Base-by-base conservation (phyloP, 2,113 vertebrate genomes). In the Cochlearius cochlearius region DNA sequence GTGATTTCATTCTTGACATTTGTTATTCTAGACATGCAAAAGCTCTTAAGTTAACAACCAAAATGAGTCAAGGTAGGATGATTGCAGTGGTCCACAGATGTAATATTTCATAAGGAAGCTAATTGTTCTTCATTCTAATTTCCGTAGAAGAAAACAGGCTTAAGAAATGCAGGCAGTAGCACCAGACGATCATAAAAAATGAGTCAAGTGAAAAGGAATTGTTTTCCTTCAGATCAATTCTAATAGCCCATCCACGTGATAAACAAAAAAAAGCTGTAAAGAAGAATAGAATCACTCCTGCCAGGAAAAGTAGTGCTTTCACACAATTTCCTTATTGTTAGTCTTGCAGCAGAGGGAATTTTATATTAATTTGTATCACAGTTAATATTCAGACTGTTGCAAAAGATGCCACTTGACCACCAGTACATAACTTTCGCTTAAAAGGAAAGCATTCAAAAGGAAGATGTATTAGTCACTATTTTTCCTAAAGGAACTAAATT, bases 101-200 rank as follows among this genome's bases (percentile, higher is more conserved):
- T 59, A 92, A 36, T 88, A 83, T 90, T 92, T 92, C 55, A 83
- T 90, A 84, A 74, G 50, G 39, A 86, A 77, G 9, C 11, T 93
- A 92, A 92, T 75, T 86, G 36, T n/a, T 89, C 86, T 93, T 88
- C 26, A 45, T 88, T 92, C 39, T 86, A 39, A 88, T 86, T 93
- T 92, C 79, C 77, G n/a, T 49, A 64, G 56, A 77, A 77, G 34
- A 74, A 59, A 80, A 71, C 8, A 60, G 2, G 3, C 50, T 66
- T 81, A 58, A 77, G 66, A 85, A 88, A 82, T 72, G 10, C 9
- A 73, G 19, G 4, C 36, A 90, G 39, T 41, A 78, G 21, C 34
- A 92, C 12, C 39, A 84, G 52, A 68, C 4, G 2, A 89, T 68
- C 34, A n/a, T 47, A 71, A 80, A 95, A 73, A 74, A 66, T 64